These are phyloP conservation scores for Pemphredon lugubris DNA, from an alignment of 2,888 invertebrate genomes.

Conservation along the genomic window DNA sequence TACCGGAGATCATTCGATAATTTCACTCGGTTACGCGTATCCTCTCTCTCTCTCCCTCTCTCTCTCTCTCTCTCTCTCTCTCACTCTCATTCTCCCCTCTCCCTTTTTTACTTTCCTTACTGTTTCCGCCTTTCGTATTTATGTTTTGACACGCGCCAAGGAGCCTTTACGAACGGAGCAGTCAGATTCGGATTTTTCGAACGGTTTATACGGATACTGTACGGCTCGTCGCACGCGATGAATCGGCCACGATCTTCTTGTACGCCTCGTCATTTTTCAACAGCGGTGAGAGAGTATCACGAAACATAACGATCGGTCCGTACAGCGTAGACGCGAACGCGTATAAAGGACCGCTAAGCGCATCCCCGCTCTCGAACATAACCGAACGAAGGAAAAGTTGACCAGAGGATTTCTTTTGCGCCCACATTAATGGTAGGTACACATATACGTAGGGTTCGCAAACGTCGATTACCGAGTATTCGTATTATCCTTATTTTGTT, in stretches of 20 bases:
- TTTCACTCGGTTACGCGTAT: conserved; percentile 61
- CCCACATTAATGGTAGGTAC: too few species aligned
- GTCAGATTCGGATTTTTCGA: conserved; percentile 53
- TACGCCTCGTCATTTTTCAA: conserved; percentile 56
- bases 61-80: conserved; percentile 4
- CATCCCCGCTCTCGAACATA: conserved; percentile 60
- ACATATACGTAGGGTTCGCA: too few species aligned
- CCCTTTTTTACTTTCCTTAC: conserved; percentile 28
- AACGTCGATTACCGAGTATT: too few species aligned
- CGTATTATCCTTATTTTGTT: too few species aligned
- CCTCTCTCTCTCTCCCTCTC: not conserved
- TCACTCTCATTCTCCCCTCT: conserved; percentile 6
- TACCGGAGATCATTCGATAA: conserved; percentile 76
- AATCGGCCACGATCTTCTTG: conserved; percentile 66
- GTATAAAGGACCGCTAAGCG: conserved; percentile 70
- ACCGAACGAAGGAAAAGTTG: conserved; percentile 30
- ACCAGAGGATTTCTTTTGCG: conserved; percentile 31
- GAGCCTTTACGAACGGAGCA: conserved; percentile 60
- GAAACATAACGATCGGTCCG: conserved; percentile 72
- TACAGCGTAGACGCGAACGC: conserved; percentile 51
- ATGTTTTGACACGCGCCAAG: conserved; percentile 79
- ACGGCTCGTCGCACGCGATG: conserved; percentile 75
- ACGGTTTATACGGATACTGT: conserved; percentile 71
- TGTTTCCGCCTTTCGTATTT: conserved; percentile 65
- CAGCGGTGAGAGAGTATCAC: conserved; percentile 78